Base-by-base conservation (phyloP, 2,888 invertebrate species). In the Rhagonycha fulva region DNA sequence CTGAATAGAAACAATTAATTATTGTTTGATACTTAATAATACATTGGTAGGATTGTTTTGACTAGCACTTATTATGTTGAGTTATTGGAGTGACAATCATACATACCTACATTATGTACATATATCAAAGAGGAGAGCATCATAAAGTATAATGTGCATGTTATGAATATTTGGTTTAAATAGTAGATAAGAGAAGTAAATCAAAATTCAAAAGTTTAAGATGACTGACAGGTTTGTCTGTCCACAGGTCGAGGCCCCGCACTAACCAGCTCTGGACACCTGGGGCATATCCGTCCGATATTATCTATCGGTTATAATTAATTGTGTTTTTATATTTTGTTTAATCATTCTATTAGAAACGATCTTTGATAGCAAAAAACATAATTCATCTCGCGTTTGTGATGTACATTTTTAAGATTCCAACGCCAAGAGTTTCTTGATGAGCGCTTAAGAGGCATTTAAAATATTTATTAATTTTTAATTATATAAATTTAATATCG, bases 301-400 rank as follows among this genome's bases (percentile, higher is more conserved):
- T 84, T 84, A 87, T 87, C 86, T 84, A 86, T 86, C 85, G 85
- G 84, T 84, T 86, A 87, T 87, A 87, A 87, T 87, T 87, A 87
- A 87, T 87, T 87, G 87, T 87, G 86, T 87, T 87, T 87, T 87
- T 87, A 87, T 87, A 87, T 87, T 87, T 86, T 87, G 87, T 87
- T 87, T 87, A 87, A 87, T 87, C 87, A 87, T 87, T 87, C 87
- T 86, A 87, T 87, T 86, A 86, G 86, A 86, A 85, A 83, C 84
- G 85, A 86, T 82, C 83, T 82, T 82, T 80, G 82, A 75, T 71
- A 71, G 74, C 70, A 76, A 78, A 78, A 78, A 76, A 76, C 62
- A 72, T 69, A 75, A 76, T 76, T 68, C 68, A 72, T 62, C 76
- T 69, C 73, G 72, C 72, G 76, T 68, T 83, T 83, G 82, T 82